These are phyloP conservation scores for Danaus melanippus DNA, from an alignment of 1,140 invertebrate genomes.

Conservation along the genomic window DNA sequence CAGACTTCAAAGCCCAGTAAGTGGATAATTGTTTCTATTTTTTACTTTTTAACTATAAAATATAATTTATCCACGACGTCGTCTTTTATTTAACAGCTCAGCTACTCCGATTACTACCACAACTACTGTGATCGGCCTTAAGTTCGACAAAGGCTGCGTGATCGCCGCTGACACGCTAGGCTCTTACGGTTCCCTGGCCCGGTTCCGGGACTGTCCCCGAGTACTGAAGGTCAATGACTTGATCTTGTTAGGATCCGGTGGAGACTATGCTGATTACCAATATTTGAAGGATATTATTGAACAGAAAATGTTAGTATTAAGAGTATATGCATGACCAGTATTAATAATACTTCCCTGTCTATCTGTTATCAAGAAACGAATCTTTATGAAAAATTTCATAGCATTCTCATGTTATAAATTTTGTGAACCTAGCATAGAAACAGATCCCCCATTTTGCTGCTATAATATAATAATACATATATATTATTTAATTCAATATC, in stretches of 20 bases:
- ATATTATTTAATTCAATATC: no score
- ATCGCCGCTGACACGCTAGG: slow-evolving; percentile 93
- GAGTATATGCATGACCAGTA: no score
- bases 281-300: slow-evolving; percentile 90
- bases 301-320: slow-evolving; percentile 87
- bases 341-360: no score
- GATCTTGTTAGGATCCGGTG: slow-evolving; percentile 89
- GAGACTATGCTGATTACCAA: slow-evolving; percentile 97
- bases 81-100: slow-evolving; percentile 38
- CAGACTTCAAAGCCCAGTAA: slow-evolving; percentile 78
- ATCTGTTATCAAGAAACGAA: no score
- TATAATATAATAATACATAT: no score
- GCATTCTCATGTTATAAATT: no score
- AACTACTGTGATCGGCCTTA: slow-evolving; percentile 90
- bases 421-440: no score
- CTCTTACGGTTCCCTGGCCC: slow-evolving; percentile 92
- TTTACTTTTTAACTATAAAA: no score
- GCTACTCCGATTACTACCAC: slow-evolving; percentile 90
- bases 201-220: slow-evolving; percentile 87
- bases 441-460: no score
- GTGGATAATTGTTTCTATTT: slow-evolving; percentile 31
- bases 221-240: slow-evolving; percentile 91
- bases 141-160: slow-evolving; percentile 90
- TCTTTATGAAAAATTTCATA: no score
- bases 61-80: slow-evolving; percentile 10